phyloP scores from a whole-genome alignment of 2,888 invertebrate species.

The Zootermopsis nevadensis region DNA sequence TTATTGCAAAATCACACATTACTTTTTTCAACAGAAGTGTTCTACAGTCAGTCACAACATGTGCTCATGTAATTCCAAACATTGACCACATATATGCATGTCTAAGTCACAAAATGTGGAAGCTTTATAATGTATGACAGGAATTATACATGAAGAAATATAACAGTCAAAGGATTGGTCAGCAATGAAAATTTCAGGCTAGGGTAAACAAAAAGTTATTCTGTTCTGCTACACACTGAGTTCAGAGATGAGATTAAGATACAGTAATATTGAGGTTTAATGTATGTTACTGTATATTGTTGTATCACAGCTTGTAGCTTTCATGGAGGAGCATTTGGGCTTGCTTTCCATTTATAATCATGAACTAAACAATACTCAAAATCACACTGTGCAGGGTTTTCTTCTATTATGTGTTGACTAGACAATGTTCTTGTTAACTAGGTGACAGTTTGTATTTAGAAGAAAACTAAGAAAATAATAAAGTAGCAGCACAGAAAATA shows the following conservation, averaged over 20 bases:
- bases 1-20: conserved; percentile 2
- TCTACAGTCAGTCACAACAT: neutral
- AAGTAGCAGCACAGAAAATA: conserved; percentile 4
- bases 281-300: conserved; percentile 46
- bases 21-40: neutral
- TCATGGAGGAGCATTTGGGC: conserved; percentile 49
- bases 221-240: conserved; percentile 34
- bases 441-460: conserved; percentile 27
- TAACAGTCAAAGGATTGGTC: conserved; percentile 32
- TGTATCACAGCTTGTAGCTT: conserved; percentile 53
- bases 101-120: conserved; percentile 33
- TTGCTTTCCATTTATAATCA: conserved; percentile 51
- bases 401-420: conserved; percentile 43
- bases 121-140: conserved; percentile 16
- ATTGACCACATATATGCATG: conserved; percentile 17
- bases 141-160: conserved; percentile 32
- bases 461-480: neutral
- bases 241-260: conserved; percentile 43
- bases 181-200: conserved; percentile 39
- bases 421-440: conserved; percentile 41
- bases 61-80: conserved; percentile 13
- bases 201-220: conserved; percentile 39
- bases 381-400: conserved; percentile 48
- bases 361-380: conserved; percentile 50
- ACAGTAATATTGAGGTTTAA: conserved; percentile 45